phyloP scores from a whole-genome alignment of 2,888 invertebrate genomes.

The Smittia aterrima region DNA sequence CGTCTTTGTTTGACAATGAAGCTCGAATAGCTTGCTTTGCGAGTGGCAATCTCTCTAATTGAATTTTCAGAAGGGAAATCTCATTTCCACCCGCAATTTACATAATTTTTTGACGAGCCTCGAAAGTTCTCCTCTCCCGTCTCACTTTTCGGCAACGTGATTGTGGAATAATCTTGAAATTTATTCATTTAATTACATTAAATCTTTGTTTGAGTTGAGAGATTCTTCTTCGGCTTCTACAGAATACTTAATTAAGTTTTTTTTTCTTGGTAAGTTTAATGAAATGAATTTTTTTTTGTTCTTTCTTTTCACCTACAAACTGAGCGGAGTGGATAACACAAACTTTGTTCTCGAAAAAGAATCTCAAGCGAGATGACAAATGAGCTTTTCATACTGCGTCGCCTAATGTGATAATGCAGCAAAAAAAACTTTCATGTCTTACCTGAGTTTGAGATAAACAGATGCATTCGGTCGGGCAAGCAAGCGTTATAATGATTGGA shows the following conservation, averaged over 20 bases:
- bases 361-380: neutral
- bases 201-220: conserved; percentile 25
- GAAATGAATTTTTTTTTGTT: conserved; percentile 9
- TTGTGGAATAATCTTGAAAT: conserved; percentile 41
- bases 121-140: neutral
- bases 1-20: neutral
- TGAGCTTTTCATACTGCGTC: neutral
- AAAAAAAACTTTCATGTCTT: conserved; percentile 47
- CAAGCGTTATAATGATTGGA: conserved; percentile 49
- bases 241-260: conserved; percentile 39
- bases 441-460: conserved; percentile 85
- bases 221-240: neutral
- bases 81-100: conserved; percentile 24
- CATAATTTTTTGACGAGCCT: conserved; percentile 34
- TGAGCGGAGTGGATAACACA: neutral
- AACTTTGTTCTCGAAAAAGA: neutral
- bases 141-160: conserved; percentile 30
- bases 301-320: too few species aligned
- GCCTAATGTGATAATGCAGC: neutral
- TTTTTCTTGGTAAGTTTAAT: conserved; percentile 10
- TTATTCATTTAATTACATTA: conserved; percentile 42
- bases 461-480: conserved; percentile 79
- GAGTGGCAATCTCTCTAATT: conserved; percentile 27
- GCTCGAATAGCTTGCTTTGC: neutral
- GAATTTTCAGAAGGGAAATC: conserved; percentile 22